These are phyloP conservation scores for Clitarchus hookeri DNA, from an alignment of 2,888 invertebrate species.

Conservation along the genomic window DNA sequence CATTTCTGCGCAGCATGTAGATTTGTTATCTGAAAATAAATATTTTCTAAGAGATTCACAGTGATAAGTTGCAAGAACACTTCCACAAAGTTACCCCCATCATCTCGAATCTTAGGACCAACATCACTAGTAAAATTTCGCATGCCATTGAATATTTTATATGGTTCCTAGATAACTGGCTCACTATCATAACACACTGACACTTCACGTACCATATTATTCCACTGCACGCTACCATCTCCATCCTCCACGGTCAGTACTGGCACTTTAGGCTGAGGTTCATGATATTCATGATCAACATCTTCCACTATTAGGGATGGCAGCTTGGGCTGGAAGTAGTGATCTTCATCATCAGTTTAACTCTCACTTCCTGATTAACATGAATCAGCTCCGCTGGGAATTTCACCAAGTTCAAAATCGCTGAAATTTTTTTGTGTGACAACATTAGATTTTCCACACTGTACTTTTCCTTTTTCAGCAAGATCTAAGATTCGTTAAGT, in stretches of 20 bases:
- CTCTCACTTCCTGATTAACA: conserved; percentile 7
- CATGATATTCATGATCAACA: neutral
- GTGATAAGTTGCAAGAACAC: conserved; percentile 21
- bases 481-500: neutral
- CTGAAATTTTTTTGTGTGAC: neutral
- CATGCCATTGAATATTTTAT: neutral
- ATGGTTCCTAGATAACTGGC: neutral
- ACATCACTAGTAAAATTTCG: neutral
- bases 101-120: neutral
- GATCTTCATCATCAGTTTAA: conserved; percentile 20
- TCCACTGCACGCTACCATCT: neutral
- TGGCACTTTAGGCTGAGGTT: neutral
- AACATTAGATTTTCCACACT: neutral
- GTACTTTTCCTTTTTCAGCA: neutral
- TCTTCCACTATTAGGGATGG: too few relatives aligned
- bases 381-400: neutral
- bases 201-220: neutral
- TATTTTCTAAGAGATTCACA: conserved; percentile 6
- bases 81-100: neutral
- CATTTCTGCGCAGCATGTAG: conserved; percentile 20
- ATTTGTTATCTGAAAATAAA: conserved; percentile 26
- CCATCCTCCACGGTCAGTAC: neutral
- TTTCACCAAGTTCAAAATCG: neutral
- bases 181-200: neutral
- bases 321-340: neutral